Percentiles rank a stretch among this genome's conserved stretches.
phyloP scores from a whole-genome alignment of 2,113 vertebrate species.

The Lathamus discolor region DNA sequence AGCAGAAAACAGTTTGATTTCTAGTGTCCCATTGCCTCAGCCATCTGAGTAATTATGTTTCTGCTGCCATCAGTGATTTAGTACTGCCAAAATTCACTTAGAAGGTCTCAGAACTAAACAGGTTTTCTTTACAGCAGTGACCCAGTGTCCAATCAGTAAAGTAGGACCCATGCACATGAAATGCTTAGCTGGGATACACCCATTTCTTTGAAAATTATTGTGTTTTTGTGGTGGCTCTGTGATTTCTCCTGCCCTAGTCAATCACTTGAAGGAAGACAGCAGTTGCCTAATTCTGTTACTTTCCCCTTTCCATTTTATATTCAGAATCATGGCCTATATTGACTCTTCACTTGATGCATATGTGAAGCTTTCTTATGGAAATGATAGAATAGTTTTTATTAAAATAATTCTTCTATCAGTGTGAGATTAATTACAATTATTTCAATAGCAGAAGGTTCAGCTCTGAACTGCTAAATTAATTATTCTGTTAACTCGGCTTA shows the following conservation, averaged over 20 bases:
- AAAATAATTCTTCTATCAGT: background rate
- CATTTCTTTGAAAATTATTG: background rate
- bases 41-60: background rate
- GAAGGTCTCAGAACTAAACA: background rate
- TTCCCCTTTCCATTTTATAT: background rate
- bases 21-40: background rate
- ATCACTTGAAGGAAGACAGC: background rate
- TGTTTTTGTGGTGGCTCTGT: background rate
- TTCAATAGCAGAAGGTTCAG: background rate
- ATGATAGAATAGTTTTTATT: background rate
- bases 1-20: background rate
- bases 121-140: background rate
- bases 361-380: background rate
- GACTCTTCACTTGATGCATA: background rate
- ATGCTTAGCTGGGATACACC: background rate
- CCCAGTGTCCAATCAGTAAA: background rate
- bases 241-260: background rate
- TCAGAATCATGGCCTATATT: background rate
- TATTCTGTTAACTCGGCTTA: background rate
- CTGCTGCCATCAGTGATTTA: background rate
- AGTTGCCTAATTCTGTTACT: background rate
- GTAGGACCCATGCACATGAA: background rate
- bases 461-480: background rate
- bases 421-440: background rate
- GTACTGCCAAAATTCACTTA: background rate